phyloP scores from a whole-genome alignment of 1,140 invertebrate species.

The Drosophila burlai region DNA sequence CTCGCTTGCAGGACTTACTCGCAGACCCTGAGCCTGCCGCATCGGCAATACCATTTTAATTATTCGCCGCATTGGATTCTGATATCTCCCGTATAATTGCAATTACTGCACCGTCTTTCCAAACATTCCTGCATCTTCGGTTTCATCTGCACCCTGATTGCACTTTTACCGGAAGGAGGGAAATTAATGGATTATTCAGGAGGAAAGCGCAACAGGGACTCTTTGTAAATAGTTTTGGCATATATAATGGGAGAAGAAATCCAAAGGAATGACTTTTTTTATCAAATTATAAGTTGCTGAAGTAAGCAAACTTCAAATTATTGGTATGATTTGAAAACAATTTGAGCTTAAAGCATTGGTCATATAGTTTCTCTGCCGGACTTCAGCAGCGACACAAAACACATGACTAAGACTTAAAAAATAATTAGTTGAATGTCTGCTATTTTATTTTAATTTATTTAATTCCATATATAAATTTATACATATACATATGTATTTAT shows the following conservation, averaged over 20 bases:
- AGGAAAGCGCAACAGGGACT: not conserved
- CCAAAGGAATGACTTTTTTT: not conserved
- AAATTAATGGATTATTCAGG: not conserved
- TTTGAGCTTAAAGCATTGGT: too few relatives aligned
- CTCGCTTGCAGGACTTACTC: conserved; percentile 5
- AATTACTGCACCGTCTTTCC: conserved; percentile 6
- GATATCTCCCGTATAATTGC: conserved; percentile 35
- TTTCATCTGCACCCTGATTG: conserved; percentile 11
- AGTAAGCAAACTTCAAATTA: not conserved
- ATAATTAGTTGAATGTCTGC: too few relatives aligned
- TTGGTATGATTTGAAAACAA: not conserved
- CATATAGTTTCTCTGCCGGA: too few relatives aligned
- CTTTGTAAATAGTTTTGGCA: not conserved
- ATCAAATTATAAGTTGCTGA: not conserved
- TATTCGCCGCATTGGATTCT: conserved; percentile 12
- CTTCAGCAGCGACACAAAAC: too few relatives aligned
- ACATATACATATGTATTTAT: too few relatives aligned
- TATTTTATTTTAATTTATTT: too few relatives aligned
- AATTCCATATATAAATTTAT: too few relatives aligned
- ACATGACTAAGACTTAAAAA: too few relatives aligned
- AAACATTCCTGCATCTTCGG: not conserved
- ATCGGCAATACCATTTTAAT: conserved; percentile 36
- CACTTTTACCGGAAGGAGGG: not conserved
- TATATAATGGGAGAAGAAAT: too few relatives aligned
- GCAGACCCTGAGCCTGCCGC: conserved; percentile 20